A percentile compares a stretch with the other conserved stretches of the same genome.
Conservation (phyloP, 2,797 vertebrate genomes). For the Anguilla megastoma region DNA sequence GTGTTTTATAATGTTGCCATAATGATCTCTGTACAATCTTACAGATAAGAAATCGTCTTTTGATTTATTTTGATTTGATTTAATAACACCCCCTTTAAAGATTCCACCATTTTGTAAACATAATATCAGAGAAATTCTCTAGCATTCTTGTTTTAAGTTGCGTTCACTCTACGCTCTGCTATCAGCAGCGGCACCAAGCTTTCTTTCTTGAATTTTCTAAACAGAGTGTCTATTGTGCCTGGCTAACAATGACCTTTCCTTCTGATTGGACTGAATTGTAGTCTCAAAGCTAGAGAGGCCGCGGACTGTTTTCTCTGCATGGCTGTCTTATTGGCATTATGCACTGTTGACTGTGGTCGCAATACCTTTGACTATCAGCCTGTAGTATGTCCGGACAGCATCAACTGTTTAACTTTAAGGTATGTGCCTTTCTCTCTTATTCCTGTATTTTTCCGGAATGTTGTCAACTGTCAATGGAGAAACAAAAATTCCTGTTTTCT, state of each 20-base stretch:
- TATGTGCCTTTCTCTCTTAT: neutral
- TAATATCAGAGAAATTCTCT: conserved; percentile 21
- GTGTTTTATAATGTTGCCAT: neutral
- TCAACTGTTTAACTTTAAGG: neutral
- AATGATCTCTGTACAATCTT: neutral
- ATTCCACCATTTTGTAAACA: neutral
- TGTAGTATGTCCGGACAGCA: neutral
- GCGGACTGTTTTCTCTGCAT: conserved; percentile 59
- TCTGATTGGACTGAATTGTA: conserved; percentile 72
- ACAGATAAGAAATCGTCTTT: neutral
- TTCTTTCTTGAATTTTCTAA: conserved; percentile 72
- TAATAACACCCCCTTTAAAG: neutral
- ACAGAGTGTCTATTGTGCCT: conserved; percentile 84
- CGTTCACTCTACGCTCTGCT: conserved; percentile 1
- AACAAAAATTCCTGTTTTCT: conserved; percentile 4
- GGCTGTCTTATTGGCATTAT: conserved; percentile 50
- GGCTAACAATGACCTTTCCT: conserved; percentile 82
- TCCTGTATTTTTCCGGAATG: neutral
- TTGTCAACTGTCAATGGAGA: conserved; percentile 21
- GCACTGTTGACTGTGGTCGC: conserved; percentile 14
- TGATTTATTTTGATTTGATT: neutral
- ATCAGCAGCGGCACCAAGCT: conserved; percentile 56
- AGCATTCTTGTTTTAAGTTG: conserved; percentile 12
- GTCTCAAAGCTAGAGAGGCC: conserved; percentile 65
- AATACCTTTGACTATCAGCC: neutral